A percentile compares a stretch with the other conserved stretches of the same genome.
Evolutionary conservation across 2,797 vertebrate genomes (phyloP).

Genomic region (Octomys mimax): DNA sequence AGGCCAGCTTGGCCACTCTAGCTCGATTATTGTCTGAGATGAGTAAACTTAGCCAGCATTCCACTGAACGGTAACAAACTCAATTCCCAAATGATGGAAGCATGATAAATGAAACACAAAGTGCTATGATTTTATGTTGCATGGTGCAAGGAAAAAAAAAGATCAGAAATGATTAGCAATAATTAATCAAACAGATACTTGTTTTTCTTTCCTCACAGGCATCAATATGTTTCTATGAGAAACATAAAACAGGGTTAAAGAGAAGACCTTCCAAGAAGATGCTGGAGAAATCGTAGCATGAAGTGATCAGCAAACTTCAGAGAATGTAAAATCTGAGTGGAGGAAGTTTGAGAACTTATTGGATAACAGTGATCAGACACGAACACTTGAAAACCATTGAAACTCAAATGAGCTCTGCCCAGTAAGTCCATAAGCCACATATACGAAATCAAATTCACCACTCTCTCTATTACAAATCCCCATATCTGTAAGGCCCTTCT

Average conservation of each 20-base stretch:
- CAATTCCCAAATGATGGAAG: conserved; percentile 28
- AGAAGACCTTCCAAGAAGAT: neutral
- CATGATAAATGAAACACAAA: neutral
- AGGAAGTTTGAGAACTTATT: neutral
- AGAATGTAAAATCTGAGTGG: neutral
- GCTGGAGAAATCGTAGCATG: neutral
- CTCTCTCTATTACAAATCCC: neutral
- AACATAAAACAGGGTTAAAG: neutral
- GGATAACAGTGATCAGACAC: neutral
- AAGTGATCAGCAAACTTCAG: neutral
- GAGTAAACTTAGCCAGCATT: neutral
- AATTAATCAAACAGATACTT: conserved; percentile 24
- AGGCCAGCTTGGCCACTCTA: neutral
- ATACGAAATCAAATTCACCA: neutral
- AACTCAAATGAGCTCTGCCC: neutral
- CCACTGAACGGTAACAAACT: neutral
- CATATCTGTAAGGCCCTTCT: neutral
- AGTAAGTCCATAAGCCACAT: neutral
- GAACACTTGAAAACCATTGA: neutral
- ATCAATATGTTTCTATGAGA: conserved; percentile 32
- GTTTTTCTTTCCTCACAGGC: neutral
- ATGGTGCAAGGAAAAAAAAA: neutral
- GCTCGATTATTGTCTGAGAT: neutral
- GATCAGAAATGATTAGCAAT: neutral
- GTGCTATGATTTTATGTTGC: neutral